A percentile compares a stretch with the other conserved stretches of the same genome.
phyloP scores from a whole-genome alignment of 2,797 vertebrate genomes.

The Novumbra hubbsi region DNA sequence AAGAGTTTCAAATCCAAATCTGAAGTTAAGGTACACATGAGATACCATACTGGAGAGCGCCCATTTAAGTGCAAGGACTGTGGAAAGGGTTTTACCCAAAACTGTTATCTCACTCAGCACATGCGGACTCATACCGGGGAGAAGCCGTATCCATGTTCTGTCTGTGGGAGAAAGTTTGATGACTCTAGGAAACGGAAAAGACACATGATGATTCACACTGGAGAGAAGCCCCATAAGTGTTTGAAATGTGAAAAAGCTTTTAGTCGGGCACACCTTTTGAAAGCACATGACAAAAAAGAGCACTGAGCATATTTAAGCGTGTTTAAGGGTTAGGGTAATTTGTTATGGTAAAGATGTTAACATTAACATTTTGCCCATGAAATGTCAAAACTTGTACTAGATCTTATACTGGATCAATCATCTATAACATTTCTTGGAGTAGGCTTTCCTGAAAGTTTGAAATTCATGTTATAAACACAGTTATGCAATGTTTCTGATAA shows the following conservation, averaged over 20 bases:
- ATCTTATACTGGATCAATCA: too few relatives aligned
- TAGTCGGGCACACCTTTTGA: background rate
- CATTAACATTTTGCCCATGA: background rate
- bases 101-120: conserved; percentile 4
- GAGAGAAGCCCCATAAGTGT: conserved; percentile 10
- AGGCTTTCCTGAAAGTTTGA: too few relatives aligned
- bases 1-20: conserved; percentile 6
- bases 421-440: too few relatives aligned
- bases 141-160: background rate
- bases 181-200: background rate
- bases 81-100: conserved; percentile 12
- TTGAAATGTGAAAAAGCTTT: conserved; percentile 2
- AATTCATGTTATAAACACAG: too few relatives aligned
- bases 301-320: background rate
- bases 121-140: conserved; percentile 10
- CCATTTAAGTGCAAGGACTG: conserved; percentile 12
- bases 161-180: conserved; percentile 6
- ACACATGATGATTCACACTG: conserved; percentile 11
- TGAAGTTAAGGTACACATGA: conserved; percentile 8
- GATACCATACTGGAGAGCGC: conserved; percentile 18
- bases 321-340: background rate
- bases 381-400: too few relatives aligned
- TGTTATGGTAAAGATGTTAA: too few relatives aligned
- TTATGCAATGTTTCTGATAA: too few relatives aligned
- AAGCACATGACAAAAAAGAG: conserved; percentile 4